Conservation (phyloP, 2,797 vertebrate species). For the Champsocephalus esox region DNA sequence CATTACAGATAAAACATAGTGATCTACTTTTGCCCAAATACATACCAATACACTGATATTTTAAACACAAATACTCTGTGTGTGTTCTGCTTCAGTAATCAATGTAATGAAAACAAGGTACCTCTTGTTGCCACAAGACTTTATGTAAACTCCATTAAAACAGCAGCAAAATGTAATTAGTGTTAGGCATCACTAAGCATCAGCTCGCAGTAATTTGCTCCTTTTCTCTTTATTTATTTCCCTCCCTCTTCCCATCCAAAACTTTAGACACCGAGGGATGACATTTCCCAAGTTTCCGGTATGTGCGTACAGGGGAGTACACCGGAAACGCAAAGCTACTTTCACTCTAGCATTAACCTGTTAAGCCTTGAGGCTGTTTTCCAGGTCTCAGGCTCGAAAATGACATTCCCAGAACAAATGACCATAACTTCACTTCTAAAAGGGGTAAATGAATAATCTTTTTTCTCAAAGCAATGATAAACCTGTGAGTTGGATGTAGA, state of each 20-base stretch:
- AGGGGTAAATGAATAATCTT: too few relatives aligned
- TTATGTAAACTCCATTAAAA: constrained; percentile 80
- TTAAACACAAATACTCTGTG: constrained; percentile 44
- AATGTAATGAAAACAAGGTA: constrained; percentile 73
- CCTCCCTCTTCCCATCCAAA: constrained; percentile 24
- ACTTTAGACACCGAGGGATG: constrained; percentile 32
- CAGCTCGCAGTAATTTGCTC: constrained; percentile 58
- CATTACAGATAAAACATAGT: constrained; percentile 21
- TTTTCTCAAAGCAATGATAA: too few relatives aligned
- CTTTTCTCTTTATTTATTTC: constrained; percentile 29
- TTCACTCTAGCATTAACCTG: constrained; percentile 41
- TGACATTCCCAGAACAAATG: too few relatives aligned
- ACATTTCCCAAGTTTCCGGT: constrained; percentile 50
- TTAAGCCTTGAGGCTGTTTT: too few relatives aligned
- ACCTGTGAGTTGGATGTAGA: too few relatives aligned
- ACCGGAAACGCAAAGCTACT: constrained; percentile 45
- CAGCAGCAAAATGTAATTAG: constrained; percentile 78
- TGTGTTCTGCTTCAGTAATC: constrained; percentile 66
- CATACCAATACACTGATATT: constrained; percentile 19
- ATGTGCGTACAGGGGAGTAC: constrained; percentile 45
- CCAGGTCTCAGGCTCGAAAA: too few relatives aligned
- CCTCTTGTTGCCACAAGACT: constrained; percentile 63
- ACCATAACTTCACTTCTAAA: too few relatives aligned
- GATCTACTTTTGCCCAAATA: constrained; percentile 13
- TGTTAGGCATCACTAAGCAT: constrained; percentile 78